phyloP scores from a whole-genome alignment of 2,113 vertebrate species.

The Rhinogobius similis region DNA sequence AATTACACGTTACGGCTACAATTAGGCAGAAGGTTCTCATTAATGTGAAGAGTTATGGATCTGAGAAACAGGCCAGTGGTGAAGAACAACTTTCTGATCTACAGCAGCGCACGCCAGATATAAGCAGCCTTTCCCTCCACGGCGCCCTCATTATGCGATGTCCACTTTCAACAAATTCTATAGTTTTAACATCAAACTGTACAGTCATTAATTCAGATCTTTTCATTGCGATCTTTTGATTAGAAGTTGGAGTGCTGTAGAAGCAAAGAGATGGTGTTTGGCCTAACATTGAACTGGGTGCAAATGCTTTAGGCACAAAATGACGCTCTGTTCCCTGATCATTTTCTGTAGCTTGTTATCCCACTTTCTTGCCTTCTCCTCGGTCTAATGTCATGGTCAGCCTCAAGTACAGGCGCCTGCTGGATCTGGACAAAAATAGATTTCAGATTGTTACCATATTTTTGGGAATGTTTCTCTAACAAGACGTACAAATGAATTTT shows the following conservation, averaged over 20 bases:
- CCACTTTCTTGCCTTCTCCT: neutral
- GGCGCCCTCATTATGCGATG: neutral
- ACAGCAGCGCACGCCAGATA: neutral
- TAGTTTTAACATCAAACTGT: neutral
- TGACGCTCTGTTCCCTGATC: neutral
- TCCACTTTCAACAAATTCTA: neutral
- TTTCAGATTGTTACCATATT: neutral
- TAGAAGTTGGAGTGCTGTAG: neutral
- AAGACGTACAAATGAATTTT: neutral
- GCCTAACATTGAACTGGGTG: neutral
- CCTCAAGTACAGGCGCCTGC: neutral
- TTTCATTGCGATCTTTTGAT: constrained; percentile 9
- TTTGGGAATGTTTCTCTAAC: neutral
- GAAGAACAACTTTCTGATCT: neutral
- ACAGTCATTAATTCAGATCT: neutral
- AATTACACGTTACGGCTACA: neutral
- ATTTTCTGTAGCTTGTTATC: neutral
- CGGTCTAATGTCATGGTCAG: neutral
- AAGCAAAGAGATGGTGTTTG: neutral
- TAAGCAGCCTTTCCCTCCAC: neutral
- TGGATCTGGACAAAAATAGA: neutral
- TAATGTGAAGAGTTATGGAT: constrained; percentile 2
- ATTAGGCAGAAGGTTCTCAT: neutral
- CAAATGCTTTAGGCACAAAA: neutral
- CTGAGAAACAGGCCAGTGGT: neutral